phyloP scores from a whole-genome alignment of 2,113 vertebrate species.

The Carassius gibelio region DNA sequence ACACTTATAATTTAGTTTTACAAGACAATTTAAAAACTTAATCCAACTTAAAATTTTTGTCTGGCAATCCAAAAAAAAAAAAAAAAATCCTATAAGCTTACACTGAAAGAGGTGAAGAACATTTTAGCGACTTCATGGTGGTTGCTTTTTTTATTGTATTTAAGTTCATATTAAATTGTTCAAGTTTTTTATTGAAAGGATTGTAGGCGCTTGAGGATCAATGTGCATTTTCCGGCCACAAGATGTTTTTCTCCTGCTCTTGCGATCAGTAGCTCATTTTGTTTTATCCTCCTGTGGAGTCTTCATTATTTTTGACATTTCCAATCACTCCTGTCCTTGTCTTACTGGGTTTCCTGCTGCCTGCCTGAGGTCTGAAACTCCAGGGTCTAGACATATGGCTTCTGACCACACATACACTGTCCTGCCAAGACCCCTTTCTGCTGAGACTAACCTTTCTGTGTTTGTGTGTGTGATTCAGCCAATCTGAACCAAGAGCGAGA shows the following conservation, averaged over 20 bases:
- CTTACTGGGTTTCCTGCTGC: slow-evolving; percentile 31
- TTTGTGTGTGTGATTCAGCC: slow-evolving; percentile 69
- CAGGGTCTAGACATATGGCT: slow-evolving; percentile 29
- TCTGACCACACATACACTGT: slow-evolving; percentile 20
- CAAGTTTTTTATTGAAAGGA: background rate
- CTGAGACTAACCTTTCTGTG: slow-evolving; percentile 44
- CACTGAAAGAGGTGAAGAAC: background rate
- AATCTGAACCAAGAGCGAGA: slow-evolving; percentile 81
- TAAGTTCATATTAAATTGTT: background rate
- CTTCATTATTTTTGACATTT: slow-evolving; percentile 37
- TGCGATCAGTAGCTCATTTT: background rate
- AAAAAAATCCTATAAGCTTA: background rate
- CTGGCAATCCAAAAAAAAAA: no score
- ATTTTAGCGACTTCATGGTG: background rate
- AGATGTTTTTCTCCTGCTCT: slow-evolving; percentile 5
- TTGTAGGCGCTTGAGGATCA: background rate
- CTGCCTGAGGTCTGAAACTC: slow-evolving; percentile 29
- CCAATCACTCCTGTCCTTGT: slow-evolving; percentile 32
- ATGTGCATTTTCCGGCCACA: background rate
- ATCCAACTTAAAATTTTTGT: no score
- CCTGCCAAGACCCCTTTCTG: slow-evolving; percentile 21
- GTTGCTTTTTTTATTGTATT: background rate
- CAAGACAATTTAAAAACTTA: no score
- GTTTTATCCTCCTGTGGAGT: slow-evolving; percentile 22
- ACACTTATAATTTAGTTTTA: background rate